Evolutionary conservation across 2,797 vertebrate genomes (phyloP).

Genomic region (Melanotaenia pygmaea): DNA sequence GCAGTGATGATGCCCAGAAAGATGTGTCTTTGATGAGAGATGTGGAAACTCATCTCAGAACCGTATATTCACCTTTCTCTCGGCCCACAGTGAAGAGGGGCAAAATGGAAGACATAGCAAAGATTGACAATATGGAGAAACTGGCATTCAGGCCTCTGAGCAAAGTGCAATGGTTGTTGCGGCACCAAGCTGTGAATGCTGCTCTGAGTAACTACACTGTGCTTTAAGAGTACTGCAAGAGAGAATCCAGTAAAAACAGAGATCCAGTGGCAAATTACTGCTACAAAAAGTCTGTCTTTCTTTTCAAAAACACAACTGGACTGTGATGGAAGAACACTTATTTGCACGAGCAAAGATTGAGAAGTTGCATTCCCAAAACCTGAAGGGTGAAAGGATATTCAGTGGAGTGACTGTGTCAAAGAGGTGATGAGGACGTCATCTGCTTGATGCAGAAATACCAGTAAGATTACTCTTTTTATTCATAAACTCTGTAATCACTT

Average conservation of each 20-base stretch:
- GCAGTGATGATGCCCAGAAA: conserved; percentile 37
- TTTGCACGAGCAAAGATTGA: conserved; percentile 5
- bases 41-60: conserved; percentile 63
- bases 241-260: not conserved
- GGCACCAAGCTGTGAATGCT: conserved; percentile 50
- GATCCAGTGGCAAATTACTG: not conserved
- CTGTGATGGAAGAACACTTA: conserved; percentile 2
- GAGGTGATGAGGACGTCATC: conserved; percentile 29
- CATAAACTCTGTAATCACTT: conserved; percentile 44
- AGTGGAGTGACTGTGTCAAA: conserved; percentile 34
- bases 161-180: conserved; percentile 40
- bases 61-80: conserved; percentile 45
- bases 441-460: conserved; percentile 14
- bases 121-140: conserved; percentile 10
- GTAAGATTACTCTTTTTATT: conserved; percentile 40
- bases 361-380: conserved; percentile 3
- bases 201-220: conserved; percentile 39
- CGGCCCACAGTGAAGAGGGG: conserved; percentile 47
- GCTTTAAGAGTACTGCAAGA: too few species aligned
- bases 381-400: conserved; percentile 10
- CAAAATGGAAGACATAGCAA: conserved; percentile 52
- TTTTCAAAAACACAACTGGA: not conserved
- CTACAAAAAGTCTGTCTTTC: not conserved
- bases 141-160: conserved; percentile 41
- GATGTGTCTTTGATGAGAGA: conserved; percentile 42